Evolutionary conservation across 2,888 invertebrate species (phyloP).

Genomic region (Trissolcus brochymenae): DNA sequence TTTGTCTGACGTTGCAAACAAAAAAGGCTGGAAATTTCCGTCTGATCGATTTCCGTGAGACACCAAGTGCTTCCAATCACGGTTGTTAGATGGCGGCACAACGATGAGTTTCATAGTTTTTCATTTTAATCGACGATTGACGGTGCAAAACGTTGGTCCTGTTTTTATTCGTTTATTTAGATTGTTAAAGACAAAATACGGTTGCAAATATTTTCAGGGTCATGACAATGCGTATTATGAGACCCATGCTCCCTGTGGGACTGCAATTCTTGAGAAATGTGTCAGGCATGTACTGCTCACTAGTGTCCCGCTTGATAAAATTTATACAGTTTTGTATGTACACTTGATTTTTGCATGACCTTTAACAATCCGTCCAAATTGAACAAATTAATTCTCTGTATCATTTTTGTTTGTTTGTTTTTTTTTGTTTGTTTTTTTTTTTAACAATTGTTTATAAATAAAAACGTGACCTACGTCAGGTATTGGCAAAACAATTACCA

Average conservation of each 20-base stretch:
- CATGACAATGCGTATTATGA: slow-evolving; percentile 42
- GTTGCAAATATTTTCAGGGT: slow-evolving; percentile 34
- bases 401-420: neutral
- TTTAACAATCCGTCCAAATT: neutral
- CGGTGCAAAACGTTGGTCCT: no score
- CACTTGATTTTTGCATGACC: slow-evolving; percentile 1
- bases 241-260: slow-evolving; percentile 39
- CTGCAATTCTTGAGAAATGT: slow-evolving; percentile 44
- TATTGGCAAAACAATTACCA: no score
- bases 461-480: no score
- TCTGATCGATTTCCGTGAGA: no score
- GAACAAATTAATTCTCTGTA: no score
- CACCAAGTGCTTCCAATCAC: no score
- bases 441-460: neutral
- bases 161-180: neutral
- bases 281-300: slow-evolving; percentile 46
- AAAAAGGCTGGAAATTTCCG: no score
- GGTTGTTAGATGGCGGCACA: no score
- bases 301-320: slow-evolving; percentile 34
- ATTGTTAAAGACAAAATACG: neutral
- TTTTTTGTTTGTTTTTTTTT: neutral
- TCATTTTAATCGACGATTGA: no score
- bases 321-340: slow-evolving; percentile 41
- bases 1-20: no score
- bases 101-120: no score